Base-by-base conservation (phyloP, 2,888 invertebrate species). In the Formica aserva region DNA sequence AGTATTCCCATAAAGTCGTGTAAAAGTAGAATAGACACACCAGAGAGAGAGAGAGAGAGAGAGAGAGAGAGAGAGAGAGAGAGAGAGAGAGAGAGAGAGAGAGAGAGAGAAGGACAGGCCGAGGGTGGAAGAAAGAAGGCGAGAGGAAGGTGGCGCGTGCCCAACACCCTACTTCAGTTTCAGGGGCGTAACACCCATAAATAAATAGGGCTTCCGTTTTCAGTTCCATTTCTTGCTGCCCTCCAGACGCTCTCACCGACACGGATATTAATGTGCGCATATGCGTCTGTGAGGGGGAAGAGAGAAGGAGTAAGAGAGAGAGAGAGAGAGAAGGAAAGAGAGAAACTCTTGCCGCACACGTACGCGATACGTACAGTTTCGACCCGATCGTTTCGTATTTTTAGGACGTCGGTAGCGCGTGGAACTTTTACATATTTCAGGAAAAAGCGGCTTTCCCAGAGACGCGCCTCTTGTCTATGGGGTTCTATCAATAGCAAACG, bases 141-240 rank as follows among this genome's bases (percentile, higher is more conserved):
- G 77, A 86, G 84, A 86, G 84, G 83, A 81, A 86, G 89, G 90
- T 91, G 93, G 92, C 94, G 94, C 93, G 94, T 94, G 94, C 92
- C 92, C 88, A 90, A 90, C 92, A 91, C 91, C 92, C 92, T 92
- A 90, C 92, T 93, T 92, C 91, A 92, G 91, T 93, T 93, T 92
- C 92, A 92, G 92, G 90, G 92, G 92, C 91, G 92, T 92, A 92
- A 92, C 93, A 91, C 91, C 93, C 94, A 93, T 94, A 94, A 94
- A 94, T 94, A 94, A 94, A 93, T 93, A 92, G 93, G 92, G 92
- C 91, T 94, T 94, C 93, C 93, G 92, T 93, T 93, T 93, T 93
- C 90, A 91, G 92, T 92, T 91, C 90, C 91, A 89, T 82, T 87
- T 87, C 76, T 81, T 69, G 74, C 62, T 69, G 78, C 74, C 82